A percentile compares a stretch with the other conserved stretches of the same genome.
Conservation (phyloP, 2,888 invertebrate genomes). For the Cinara cedri region DNA sequence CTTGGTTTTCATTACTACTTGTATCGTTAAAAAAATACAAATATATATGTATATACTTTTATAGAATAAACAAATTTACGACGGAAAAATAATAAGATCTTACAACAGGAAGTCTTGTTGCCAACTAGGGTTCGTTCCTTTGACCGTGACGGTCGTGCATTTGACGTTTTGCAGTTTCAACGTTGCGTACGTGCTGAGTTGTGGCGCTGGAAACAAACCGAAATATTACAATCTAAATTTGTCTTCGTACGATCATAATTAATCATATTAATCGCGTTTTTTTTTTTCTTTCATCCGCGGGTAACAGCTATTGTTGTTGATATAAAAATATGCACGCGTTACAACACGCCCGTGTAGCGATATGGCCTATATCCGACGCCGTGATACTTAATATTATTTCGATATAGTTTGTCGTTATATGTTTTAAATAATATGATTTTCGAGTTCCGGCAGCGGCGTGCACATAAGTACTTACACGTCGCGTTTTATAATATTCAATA, state of each 20-base stretch:
- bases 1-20: too few species aligned
- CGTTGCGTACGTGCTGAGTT: conserved; percentile 95
- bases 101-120: conserved; percentile 99
- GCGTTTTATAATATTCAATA: not conserved
- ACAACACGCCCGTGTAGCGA: conserved; percentile 11
- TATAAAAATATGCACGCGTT: not conserved
- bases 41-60: too few species aligned
- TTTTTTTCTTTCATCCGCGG: not conserved
- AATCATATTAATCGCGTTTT: not conserved
- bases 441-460: not conserved
- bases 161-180: conserved; percentile 97
- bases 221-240: not conserved
- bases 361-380: conserved; percentile 32
- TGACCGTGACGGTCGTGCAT: conserved; percentile 95
- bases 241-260: not conserved
- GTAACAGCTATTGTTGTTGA: too few species aligned
- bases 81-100: conserved; percentile 67
- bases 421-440: not conserved
- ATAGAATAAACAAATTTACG: not conserved
- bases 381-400: not conserved
- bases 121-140: conserved; percentile 95
- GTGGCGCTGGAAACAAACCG: conserved; percentile 72
- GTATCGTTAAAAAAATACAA: too few species aligned
- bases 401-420: too few species aligned
- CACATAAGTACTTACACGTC: not conserved